A percentile compares a stretch with the other conserved stretches of the same genome.
These are phyloP conservation scores for Diorhabda sublineata DNA, from an alignment of 1,140 invertebrate species.

Conservation along the genomic window DNA sequence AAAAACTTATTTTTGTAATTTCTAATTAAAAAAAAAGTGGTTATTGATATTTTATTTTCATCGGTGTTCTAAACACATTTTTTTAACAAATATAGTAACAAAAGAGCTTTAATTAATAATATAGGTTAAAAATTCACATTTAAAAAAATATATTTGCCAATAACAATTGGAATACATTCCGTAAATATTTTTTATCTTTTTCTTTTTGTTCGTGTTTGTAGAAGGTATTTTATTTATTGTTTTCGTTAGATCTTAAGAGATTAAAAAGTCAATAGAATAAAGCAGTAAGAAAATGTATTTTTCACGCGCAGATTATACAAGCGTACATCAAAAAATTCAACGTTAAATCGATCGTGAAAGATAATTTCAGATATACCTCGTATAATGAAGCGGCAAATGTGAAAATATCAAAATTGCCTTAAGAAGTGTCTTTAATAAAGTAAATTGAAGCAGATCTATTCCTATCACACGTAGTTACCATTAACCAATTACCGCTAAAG, in stretches of 20 bases:
- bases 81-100: slow-evolving; percentile 41
- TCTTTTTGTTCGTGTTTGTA: slow-evolving; percentile 11
- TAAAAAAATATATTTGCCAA: slow-evolving; percentile 44
- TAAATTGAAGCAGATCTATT: neutral
- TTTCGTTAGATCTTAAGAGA: slow-evolving; percentile 7
- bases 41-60: slow-evolving; percentile 42
- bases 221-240: slow-evolving; percentile 13
- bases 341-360: no score
- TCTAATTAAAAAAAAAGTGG: slow-evolving; percentile 19
- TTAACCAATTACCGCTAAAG: neutral
- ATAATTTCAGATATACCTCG: neutral
- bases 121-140: slow-evolving; percentile 37
- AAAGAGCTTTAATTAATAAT: slow-evolving; percentile 46
- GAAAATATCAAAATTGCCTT: slow-evolving; percentile 18
- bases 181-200: slow-evolving; percentile 38
- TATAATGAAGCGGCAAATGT: neutral
- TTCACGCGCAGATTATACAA: neutral
- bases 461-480: slow-evolving; percentile 1
- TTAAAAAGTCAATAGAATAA: slow-evolving; percentile 15
- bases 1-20: slow-evolving; percentile 44
- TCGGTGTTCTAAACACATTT: slow-evolving; percentile 38
- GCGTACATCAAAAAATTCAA: slow-evolving; percentile 3
- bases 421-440: slow-evolving; percentile 21
- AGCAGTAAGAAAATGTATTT: slow-evolving; percentile 1
- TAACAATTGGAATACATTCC: slow-evolving; percentile 48